Conservation (phyloP, 1,140 invertebrate species). For the Proctacanthus coquilletti region DNA sequence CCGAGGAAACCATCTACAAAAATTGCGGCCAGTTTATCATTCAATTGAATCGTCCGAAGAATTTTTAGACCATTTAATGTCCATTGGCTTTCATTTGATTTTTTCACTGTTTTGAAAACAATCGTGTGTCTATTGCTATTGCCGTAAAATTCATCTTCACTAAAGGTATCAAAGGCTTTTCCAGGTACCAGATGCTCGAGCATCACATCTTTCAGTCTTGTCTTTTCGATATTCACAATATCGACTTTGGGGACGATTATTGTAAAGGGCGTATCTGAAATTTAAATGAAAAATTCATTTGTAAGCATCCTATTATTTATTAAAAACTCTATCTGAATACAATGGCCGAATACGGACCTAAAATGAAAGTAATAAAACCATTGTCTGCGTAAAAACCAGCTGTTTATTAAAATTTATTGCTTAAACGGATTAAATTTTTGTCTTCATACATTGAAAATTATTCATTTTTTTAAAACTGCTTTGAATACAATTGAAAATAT, state of each 20-base stretch:
- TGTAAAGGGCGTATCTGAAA: slow-evolving; percentile 40
- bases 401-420: no score
- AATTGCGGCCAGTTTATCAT: slow-evolving; percentile 27
- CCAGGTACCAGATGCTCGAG: slow-evolving; percentile 39
- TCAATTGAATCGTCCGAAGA: slow-evolving; percentile 25
- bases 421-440: no score
- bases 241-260: slow-evolving; percentile 39
- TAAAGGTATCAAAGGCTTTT: slow-evolving; percentile 34
- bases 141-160: slow-evolving; percentile 28
- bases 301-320: no score
- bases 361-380: no score
- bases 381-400: no score
- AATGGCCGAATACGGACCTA: no score
- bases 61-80: slow-evolving; percentile 28
- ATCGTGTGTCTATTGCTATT: slow-evolving; percentile 31
- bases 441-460: no score
- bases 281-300: no score
- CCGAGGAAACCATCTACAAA: slow-evolving; percentile 29
- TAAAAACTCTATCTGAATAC: no score
- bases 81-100: slow-evolving; percentile 35
- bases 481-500: no score
- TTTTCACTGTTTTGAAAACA: slow-evolving; percentile 31
- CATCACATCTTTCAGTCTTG: slow-evolving; percentile 36
- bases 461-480: no score
- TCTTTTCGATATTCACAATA: slow-evolving; percentile 32